Evolutionary conservation across 2,113 vertebrate genomes (phyloP), one percentile per base, ranked within the genome.

Genomic region (Hemichromis elongatus): DNA sequence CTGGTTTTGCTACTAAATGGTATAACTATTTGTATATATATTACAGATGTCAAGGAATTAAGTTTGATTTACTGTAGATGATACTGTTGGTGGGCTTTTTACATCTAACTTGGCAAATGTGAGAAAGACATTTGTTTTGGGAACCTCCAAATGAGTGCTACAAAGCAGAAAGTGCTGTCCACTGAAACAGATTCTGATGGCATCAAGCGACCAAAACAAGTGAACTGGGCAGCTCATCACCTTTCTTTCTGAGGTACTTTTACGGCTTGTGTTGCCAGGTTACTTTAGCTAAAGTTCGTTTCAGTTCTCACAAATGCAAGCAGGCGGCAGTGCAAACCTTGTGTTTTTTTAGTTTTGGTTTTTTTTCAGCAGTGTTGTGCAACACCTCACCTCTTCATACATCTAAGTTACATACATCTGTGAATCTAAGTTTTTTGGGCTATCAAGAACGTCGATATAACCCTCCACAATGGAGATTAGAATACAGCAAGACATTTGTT

Each of bases 401-500:
- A 35, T 47, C 53, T 55, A n/a, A n/a, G n/a, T n/a, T n/a, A n/a
- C n/a, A n/a, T n/a, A n/a, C 18, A 42, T n/a, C 2, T 56, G 53
- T 63, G 56, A 56, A 50, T 42, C 86, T 70, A 3, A 53, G 79
- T 73, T 88, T 73, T 88, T 42, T 10, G 24, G 21, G 21, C 35
- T 86, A 90, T 92, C 82, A 77, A n/a, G 33, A 6, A 56, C 26
- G 45, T 21, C 16, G 6, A 9, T 52, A 30, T 53, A 35, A 73
- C 10, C 9, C 54, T 82, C 68, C 28, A 12, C 9, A 70, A 79
- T 37, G 53, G 66, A 90, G 88, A 90, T 7, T 3, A 87, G 52
- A 88, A 85, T 84, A 81, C 83, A 85, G 52, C 14, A 3, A 50
- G 86, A 86, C 59, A 5, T 53, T 80, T 45, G 78, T 80, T 84